A percentile compares a stretch with the other conserved stretches of the same genome.
phyloP scores from a whole-genome alignment of 2,797 vertebrate species.

The Botia almorhae region DNA sequence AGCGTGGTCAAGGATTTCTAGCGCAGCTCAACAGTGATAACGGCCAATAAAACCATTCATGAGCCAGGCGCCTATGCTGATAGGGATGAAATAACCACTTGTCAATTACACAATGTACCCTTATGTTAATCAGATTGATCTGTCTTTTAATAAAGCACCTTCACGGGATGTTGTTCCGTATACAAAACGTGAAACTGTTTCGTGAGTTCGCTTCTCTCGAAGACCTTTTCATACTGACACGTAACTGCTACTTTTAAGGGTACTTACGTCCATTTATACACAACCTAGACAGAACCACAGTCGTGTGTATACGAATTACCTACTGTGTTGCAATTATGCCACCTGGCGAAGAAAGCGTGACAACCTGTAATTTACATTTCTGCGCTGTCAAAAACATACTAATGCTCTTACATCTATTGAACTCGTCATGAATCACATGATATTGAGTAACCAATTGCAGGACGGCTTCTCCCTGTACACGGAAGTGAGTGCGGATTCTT shows the following conservation, averaged over 20 bases:
- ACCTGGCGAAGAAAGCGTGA: neutral
- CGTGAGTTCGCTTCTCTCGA: neutral
- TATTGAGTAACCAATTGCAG: constrained; percentile 64
- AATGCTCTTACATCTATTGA: neutral
- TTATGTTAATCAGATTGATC: neutral
- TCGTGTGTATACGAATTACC: neutral
- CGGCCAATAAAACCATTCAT: constrained; percentile 74
- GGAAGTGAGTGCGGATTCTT: constrained; percentile 67
- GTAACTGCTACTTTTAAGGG: no score
- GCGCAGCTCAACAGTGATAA: constrained; percentile 71
- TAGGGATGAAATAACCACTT: constrained; percentile 17
- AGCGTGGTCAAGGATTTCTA: constrained; percentile 68
- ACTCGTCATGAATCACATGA: constrained; percentile 55
- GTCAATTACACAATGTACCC: constrained; percentile 41
- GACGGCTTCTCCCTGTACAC: constrained; percentile 57
- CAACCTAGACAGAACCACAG: neutral
- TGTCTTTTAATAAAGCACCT: neutral
- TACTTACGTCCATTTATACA: neutral
- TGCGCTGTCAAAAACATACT: neutral
- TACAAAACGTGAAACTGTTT: neutral
- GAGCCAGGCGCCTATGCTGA: constrained; percentile 40
- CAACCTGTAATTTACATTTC: neutral
- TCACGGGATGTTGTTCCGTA: neutral
- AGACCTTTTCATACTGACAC: neutral
- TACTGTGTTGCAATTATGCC: neutral